A percentile compares a stretch with the other conserved stretches of the same genome.
phyloP scores from a whole-genome alignment of 2,113 vertebrate species.

The Rhynchopsitta pachyrhyncha region DNA sequence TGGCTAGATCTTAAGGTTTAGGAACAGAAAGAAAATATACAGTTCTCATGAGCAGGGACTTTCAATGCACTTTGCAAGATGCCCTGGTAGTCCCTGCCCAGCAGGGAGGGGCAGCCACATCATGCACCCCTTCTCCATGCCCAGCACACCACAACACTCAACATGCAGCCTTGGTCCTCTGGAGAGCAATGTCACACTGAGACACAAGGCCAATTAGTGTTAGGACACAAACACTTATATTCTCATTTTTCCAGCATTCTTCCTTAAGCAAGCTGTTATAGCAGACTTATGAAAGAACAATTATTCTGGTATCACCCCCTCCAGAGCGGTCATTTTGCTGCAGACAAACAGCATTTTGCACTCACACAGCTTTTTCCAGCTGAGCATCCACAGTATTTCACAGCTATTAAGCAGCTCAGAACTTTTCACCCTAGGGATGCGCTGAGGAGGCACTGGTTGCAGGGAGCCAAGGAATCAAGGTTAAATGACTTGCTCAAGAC shows the following conservation, averaged over 20 bases:
- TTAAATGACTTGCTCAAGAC: background rate
- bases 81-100: background rate
- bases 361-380: background rate
- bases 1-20: background rate
- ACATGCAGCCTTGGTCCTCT: background rate
- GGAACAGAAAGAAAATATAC: background rate
- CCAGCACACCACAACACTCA: background rate
- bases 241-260: background rate
- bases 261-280: background rate
- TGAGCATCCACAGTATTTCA: background rate
- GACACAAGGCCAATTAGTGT: rapidly evolving
- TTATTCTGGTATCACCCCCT: background rate
- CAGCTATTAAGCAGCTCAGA: background rate
- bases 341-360: background rate
- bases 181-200: background rate
- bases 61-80: background rate
- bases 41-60: background rate
- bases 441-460: background rate
- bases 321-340: background rate
- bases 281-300: background rate
- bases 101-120: background rate
- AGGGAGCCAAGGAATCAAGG: background rate
- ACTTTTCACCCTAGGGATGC: background rate
- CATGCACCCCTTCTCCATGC: background rate
- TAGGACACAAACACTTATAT: background rate